phyloP scores from a whole-genome alignment of 2,888 invertebrate species.

The Vesta saturnalis region DNA sequence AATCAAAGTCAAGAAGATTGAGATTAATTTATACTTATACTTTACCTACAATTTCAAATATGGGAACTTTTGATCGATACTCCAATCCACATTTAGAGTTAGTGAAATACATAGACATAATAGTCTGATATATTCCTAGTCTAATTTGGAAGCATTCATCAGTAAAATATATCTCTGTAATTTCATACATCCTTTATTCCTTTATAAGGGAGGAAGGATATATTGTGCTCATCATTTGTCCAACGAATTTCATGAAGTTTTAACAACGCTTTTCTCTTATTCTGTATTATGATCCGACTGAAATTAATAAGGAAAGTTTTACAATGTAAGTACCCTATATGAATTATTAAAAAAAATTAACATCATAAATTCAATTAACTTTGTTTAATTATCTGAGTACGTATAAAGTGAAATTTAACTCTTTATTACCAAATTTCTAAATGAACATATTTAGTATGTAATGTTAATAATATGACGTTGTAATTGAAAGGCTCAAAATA shows the following conservation, averaged over 20 bases:
- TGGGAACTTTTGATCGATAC: constrained; percentile 27
- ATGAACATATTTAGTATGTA: too few species aligned
- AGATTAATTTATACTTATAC: constrained; percentile 22
- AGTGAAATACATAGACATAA: constrained; percentile 16
- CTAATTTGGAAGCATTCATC: constrained; percentile 17
- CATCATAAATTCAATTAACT: background rate
- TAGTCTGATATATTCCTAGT: constrained; percentile 16
- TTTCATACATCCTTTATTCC: constrained; percentile 15
- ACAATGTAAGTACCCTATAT: constrained; percentile 1
- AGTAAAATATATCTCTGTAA: constrained; percentile 18
- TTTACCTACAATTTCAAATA: constrained; percentile 18
- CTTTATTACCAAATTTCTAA: too few species aligned
- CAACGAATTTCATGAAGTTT: constrained; percentile 13
- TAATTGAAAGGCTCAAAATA: too few species aligned
- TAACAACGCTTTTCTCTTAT: constrained; percentile 13
- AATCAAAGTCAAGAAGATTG: constrained; percentile 26
- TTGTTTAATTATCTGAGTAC: background rate
- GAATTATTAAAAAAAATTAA: background rate
- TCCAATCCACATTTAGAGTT: constrained; percentile 20
- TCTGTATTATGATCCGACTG: background rate
- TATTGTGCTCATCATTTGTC: constrained; percentile 11
- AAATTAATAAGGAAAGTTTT: constrained; percentile 1
- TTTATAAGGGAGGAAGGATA: constrained; percentile 8
- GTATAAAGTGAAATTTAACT: background rate
- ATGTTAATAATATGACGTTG: too few species aligned